phyloP scores from a whole-genome alignment of 2,888 invertebrate genomes.

The Callosobruchus maculatus region DNA sequence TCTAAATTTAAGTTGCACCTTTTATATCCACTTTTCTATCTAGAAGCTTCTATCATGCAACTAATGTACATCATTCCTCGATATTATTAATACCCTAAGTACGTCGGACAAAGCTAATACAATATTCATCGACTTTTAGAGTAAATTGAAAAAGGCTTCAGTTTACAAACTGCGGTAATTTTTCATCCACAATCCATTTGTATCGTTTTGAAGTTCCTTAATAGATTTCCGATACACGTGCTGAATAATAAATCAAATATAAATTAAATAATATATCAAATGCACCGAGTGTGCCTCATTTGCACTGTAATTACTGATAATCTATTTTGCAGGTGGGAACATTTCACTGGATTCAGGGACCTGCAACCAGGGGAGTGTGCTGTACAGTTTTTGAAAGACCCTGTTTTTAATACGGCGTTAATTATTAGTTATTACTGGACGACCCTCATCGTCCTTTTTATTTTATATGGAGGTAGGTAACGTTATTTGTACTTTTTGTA shows the following conservation, averaged over 20 bases:
- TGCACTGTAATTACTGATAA: background rate
- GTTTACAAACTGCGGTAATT: background rate
- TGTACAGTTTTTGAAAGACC: slow-evolving; percentile 96
- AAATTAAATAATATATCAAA: background rate
- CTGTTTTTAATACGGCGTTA: slow-evolving; percentile 93
- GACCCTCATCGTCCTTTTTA: slow-evolving; percentile 90
- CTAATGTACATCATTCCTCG: background rate
- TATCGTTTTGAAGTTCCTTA: background rate
- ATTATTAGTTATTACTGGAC: slow-evolving; percentile 78
- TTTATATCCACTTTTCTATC: no score
- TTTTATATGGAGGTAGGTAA: slow-evolving; percentile 79
- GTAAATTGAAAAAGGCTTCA: background rate
- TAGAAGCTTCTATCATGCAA: no score
- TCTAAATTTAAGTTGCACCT: no score
- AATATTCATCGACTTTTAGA: background rate
- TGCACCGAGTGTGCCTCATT: background rate
- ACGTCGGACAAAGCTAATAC: background rate
- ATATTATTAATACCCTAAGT: background rate
- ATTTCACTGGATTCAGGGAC: slow-evolving; percentile 90
- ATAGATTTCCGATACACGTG: background rate
- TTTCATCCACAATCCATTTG: background rate
- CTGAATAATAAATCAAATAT: background rate
- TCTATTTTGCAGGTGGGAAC: slow-evolving; percentile 68
- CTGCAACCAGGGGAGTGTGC: slow-evolving; percentile 85
- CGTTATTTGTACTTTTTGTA: background rate